Evolutionary conservation across 2,888 invertebrate genomes (phyloP).

Genomic region (Sphaerophoria rueppellii): DNA sequence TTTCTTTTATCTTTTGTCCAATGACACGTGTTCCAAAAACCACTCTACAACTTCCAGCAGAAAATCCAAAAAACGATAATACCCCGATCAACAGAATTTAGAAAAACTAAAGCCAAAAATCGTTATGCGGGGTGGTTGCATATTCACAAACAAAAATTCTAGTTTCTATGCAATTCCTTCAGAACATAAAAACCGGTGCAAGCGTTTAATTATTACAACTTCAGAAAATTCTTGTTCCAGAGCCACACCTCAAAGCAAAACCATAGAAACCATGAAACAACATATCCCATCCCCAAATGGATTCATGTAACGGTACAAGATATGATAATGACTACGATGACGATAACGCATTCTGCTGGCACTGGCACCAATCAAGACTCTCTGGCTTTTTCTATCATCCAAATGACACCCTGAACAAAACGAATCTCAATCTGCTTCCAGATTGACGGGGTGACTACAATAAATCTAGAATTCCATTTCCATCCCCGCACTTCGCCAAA

Average conservation of each 20-base stretch:
- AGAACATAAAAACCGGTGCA: slow-evolving; percentile 29
- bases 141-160: background rate
- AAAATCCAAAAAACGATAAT: slow-evolving; percentile 38
- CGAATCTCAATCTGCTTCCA: slow-evolving; percentile 20
- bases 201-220: slow-evolving; percentile 16
- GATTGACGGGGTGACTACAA: slow-evolving; percentile 61
- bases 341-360: slow-evolving; percentile 32
- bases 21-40: slow-evolving; percentile 67
- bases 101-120: slow-evolving; percentile 9
- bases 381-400: background rate
- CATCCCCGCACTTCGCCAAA: slow-evolving; percentile 36
- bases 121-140: slow-evolving; percentile 62
- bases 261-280: slow-evolving; percentile 61
- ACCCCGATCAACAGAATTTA: slow-evolving; percentile 24
- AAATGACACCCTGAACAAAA: slow-evolving; percentile 56
- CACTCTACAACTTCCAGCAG: slow-evolving; percentile 53
- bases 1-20: slow-evolving; percentile 56
- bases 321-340: slow-evolving; percentile 68
- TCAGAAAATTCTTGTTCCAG: slow-evolving; percentile 53
- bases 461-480: slow-evolving; percentile 55
- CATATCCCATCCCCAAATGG: slow-evolving; percentile 42
- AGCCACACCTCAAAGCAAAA: slow-evolving; percentile 41
- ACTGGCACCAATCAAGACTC: slow-evolving; percentile 64
- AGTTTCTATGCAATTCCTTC: background rate
- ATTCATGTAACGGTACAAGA: slow-evolving; percentile 61